Conservation (phyloP, 2,888 invertebrate species). For the Micoletzkya japonica region DNA sequence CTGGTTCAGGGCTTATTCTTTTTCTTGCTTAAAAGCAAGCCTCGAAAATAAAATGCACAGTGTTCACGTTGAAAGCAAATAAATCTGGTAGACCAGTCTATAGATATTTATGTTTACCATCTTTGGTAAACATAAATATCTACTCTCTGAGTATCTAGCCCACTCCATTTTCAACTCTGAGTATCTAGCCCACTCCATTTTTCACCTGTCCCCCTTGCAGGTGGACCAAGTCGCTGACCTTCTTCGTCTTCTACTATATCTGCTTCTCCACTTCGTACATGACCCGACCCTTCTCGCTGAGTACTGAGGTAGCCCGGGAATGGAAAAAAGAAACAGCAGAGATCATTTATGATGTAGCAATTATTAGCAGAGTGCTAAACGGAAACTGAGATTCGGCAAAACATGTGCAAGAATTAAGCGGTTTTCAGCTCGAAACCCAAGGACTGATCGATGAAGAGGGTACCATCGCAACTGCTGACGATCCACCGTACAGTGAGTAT, state of each 20-base stretch:
- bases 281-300: slow-evolving; percentile 20
- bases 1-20: too few relatives aligned
- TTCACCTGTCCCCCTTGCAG: not conserved
- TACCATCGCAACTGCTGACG: not conserved
- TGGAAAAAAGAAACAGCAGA: too few relatives aligned
- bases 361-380: too few relatives aligned
- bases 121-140: too few relatives aligned
- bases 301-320: not conserved
- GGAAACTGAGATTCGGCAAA: too few relatives aligned
- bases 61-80: slow-evolving; percentile 71
- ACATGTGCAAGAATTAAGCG: too few relatives aligned
- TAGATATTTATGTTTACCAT: too few relatives aligned
- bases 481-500: not conserved
- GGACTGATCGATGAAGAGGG: slow-evolving; percentile 5
- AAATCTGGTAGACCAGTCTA: not conserved
- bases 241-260: slow-evolving; percentile 17
- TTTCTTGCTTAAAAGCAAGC: too few relatives aligned
- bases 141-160: too few relatives aligned
- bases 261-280: slow-evolving; percentile 21
- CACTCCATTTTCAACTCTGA: not conserved
- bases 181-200: too few relatives aligned
- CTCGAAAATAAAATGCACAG: too few relatives aligned
- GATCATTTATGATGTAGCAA: too few relatives aligned
- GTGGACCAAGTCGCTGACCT: slow-evolving; percentile 8
- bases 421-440: slow-evolving; percentile 5